Percentiles rank a stretch among this genome's conserved stretches.
Evolutionary conservation across 2,888 invertebrate species (phyloP).

Genomic region (Diarsia brunnea): DNA sequence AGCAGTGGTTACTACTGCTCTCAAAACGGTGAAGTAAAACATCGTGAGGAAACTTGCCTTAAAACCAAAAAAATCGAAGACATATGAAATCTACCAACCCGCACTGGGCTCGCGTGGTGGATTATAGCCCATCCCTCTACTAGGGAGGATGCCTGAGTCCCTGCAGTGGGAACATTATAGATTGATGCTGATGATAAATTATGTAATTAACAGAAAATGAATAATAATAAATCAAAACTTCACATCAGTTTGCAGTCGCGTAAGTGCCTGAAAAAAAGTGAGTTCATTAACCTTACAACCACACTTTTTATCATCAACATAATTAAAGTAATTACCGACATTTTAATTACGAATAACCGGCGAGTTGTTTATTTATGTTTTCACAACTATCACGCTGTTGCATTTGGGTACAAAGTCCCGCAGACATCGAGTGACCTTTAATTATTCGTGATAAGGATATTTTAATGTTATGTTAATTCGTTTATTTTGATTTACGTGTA

Average conservation of each 20-base stretch:
- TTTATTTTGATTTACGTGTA: background rate
- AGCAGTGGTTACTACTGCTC: too few species aligned
- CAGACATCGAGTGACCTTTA: slow-evolving; percentile 29
- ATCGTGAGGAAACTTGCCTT: too few species aligned
- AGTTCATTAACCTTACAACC: background rate
- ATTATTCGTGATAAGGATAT: slow-evolving; percentile 23
- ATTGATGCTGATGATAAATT: too few species aligned
- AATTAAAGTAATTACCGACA: slow-evolving; percentile 13
- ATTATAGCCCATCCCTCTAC: too few species aligned
- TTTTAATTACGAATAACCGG: background rate
- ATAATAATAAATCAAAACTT: background rate
- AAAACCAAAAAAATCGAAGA: too few species aligned
- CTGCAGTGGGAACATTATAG: too few species aligned
- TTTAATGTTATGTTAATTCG: background rate
- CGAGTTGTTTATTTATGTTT: background rate
- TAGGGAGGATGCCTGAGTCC: too few species aligned
- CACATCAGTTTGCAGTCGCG: background rate
- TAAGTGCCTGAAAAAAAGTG: background rate
- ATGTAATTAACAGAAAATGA: too few species aligned
- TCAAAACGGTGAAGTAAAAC: too few species aligned
- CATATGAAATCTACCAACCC: too few species aligned
- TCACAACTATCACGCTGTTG: slow-evolving; percentile 16
- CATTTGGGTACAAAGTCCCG: slow-evolving; percentile 31
- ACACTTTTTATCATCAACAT: background rate
- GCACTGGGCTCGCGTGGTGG: too few species aligned